Base-by-base conservation (phyloP, 2,888 invertebrate genomes). In the Acleris sparsana region DNA sequence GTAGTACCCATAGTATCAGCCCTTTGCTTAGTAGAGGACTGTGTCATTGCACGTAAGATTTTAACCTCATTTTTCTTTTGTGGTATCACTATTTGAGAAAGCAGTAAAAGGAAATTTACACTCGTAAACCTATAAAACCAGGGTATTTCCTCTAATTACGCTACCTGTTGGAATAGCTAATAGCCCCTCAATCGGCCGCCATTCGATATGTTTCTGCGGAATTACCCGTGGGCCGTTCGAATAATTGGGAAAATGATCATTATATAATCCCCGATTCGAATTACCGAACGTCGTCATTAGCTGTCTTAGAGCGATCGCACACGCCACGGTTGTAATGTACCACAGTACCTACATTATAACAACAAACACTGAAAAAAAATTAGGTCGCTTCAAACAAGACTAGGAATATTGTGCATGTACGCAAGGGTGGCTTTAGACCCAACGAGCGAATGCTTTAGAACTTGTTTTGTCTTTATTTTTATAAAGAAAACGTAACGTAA, bases 191-290 rank as follows among this genome's bases (percentile, higher is more conserved):
- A 60, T 65, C 53, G 65, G 33, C 33, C 52, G 51, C 43, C 55
- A 49, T 29, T 48, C 43, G 55, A 60, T 48, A 64, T 58, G 48
- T 59, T 59, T 59, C 64, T 48, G 17, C 51, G 16, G 49, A 65
- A 65, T 65, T 57, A 61, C 61, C 61, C 56, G 55, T 18, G 44
- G 61, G 56, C 56, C 55, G 61, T 56, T 65, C 59, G 51, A 61
- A 57, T 66, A 66, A 66, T 66, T 66, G 61, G 65, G 61, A 57
- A 61, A 61, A 61, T 60, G 61, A 56, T 60, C 64, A 64, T 65
- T 65, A 60, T 39, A 52, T 57, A 56, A 66, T 66, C 65, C 65
- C 44, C 52, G 46, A 46, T 44, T 66, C 46, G 52, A 52, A 66
- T 66, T 66, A 66, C 65, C 52, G 65, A 59, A 25, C 56, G 56